Base-by-base conservation (phyloP, 2,797 vertebrate species). In the Pampus argenteus region DNA sequence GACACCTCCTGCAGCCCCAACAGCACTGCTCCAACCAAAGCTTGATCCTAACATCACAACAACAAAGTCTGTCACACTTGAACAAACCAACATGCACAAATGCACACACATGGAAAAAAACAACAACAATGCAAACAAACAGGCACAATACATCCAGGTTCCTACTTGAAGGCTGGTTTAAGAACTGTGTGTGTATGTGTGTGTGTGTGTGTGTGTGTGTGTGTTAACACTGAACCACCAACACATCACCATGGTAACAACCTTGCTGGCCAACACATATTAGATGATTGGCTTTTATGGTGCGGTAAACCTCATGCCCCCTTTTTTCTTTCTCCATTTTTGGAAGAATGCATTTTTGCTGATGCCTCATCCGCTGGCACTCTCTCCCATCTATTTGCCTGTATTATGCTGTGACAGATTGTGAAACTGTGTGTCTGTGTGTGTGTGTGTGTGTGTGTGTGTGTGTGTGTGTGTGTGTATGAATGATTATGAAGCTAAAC, bases 171-270 rank as follows among this genome's bases (percentile, higher is more conserved):
- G 49, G 18, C 23, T 47, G 57, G 40, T 71, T 71, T 51, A 54
- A 48, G 47, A 77, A 55, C 20, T 31, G 6, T 38, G 10, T 36
- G 36, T 68, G 48, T 45, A 7, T 51, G 18, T 49, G 42, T 25
- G 48, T 50, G 48, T 25, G 22, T 48, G 40, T 6, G 14, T 42
- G 38, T 17, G 40, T 40, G 18, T 28, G 48, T 62, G 54, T 67
- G 68, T 71, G 45, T 77, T 60, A 57, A 59, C 36, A 44, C 28
- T 72, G 56, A 71, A 49, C 62, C 5, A 28, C 74, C 79, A 76
- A 73, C 62, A 63, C 28, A 55, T 91, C 75, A 78, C 92, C 88
- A 92, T 92, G 84, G 91, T 55, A 91, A 94, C 90, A 79, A 81
- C 64, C 83, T 83, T 42, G 44, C 66, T 70, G 87, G 83, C 74